Base-by-base conservation (phyloP, 2,888 invertebrate species). In the Gymnosoma rotundatum region DNA sequence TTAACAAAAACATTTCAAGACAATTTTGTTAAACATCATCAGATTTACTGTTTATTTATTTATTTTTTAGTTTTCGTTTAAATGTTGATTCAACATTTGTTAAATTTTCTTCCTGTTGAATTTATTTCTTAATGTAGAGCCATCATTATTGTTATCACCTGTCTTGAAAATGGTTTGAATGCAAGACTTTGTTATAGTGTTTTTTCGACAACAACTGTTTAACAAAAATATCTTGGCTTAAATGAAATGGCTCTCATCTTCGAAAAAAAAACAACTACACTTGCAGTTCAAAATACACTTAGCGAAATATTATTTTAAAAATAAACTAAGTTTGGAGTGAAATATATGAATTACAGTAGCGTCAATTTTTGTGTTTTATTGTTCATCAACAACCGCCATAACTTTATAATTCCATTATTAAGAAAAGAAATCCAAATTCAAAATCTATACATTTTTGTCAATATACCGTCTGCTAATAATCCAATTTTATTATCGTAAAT, bases 111-210 rank as follows among this genome's bases (percentile, higher is more conserved):
- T 72, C 42, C 63, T 64, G 75, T 58, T 63, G 63, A 58, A 75
- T 52, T 81, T 70, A 69, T 74, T 64, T 70, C 64, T 76, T 45
- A 66, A 70, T 72, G 75, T 64, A 70, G 64, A 76, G 75, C 75
- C 75, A 72, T 82, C 81, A 79, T 73, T 67, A 79, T 79, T 64
- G 70, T 72, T 75, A 76, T 76, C 81, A 82, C 81, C 81, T 82
- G 81, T 76, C 70, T 82, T 64, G 42, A 60, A 76, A 76, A 42
- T 76, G 45, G 64, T 70, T 60, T 18, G 25, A 75, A 48, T 69
- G 60, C 73, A n/a, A 73, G 69, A 82, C 64, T 52, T 66, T 58
- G 50, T 56, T 75, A 48, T 74, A 61, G 75, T 50, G 50, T 70
- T 36, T 50, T 60, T 82, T 76, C 70, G 64, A 76, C 70, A 82